Percentiles rank a stretch among this genome's conserved stretches.
phyloP scores from a whole-genome alignment of 2,888 invertebrate species.

The Hedya salicella region DNA sequence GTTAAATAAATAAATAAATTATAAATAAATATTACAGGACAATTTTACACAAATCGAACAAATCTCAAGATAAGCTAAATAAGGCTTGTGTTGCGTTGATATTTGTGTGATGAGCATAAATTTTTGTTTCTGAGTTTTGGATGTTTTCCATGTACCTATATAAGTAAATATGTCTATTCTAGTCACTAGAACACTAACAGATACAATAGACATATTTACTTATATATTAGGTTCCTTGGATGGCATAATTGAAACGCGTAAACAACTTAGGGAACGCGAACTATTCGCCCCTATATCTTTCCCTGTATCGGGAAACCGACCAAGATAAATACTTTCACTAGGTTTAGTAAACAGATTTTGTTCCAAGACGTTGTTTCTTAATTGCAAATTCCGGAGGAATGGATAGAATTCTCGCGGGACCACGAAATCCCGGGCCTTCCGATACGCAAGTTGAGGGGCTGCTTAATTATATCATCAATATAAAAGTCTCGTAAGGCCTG shows the following conservation, averaged over 20 bases:
- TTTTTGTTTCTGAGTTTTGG: no score
- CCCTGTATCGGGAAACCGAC: conserved; percentile 52
- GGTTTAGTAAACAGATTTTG: conserved; percentile 72
- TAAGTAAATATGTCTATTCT: no score
- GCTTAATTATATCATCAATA: conserved; percentile 78
- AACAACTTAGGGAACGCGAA: conserved; percentile 53
- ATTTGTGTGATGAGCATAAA: no score
- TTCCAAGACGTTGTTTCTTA: conserved; percentile 71
- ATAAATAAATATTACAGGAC: no score
- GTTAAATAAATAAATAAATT: no score
- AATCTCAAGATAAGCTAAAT: no score
- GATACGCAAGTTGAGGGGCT: conserved; percentile 62
- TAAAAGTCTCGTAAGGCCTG: conserved; percentile 52
- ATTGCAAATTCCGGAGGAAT: conserved; percentile 74
- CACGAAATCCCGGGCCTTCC: conserved; percentile 52
- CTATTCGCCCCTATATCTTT: conserved; percentile 57
- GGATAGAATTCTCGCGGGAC: conserved; percentile 58
- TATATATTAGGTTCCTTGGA: neutral
- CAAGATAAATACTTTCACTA: conserved; percentile 64
- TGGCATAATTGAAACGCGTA: conserved; percentile 47
- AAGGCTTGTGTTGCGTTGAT: no score
- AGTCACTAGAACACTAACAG: no score
- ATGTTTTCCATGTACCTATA: no score
- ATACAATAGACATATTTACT: no score
- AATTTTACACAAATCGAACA: no score